These are phyloP conservation scores for Pangasius djambal DNA, from an alignment of 2,797 vertebrate genomes.

Conservation along the genomic window DNA sequence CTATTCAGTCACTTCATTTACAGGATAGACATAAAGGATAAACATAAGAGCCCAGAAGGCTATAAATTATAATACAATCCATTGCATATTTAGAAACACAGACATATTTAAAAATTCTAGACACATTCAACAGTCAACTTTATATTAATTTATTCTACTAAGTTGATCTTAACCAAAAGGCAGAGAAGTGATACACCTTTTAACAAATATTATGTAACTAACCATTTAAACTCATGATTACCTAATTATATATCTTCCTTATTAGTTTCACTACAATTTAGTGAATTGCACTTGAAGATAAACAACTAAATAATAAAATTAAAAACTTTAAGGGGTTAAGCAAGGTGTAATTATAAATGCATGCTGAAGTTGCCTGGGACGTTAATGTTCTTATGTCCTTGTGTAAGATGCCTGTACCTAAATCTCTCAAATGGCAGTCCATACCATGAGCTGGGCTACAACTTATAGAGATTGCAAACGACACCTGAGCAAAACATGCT, in stretches of 20 bases:
- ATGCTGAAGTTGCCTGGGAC: constrained; percentile 1
- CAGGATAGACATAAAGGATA: background rate
- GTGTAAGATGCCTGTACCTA: background rate
- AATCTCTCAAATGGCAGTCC: constrained; percentile 22
- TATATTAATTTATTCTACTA: background rate
- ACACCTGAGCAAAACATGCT: background rate
- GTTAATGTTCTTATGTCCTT: constrained; percentile 10
- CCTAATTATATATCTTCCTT: background rate
- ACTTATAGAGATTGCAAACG: background rate
- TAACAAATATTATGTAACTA: background rate
- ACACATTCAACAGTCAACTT: background rate
- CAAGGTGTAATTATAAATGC: background rate
- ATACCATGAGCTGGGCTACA: background rate
- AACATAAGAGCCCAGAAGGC: background rate
- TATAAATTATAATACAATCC: background rate
- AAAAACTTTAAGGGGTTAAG: background rate
- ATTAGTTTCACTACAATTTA: background rate
- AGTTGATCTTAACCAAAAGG: background rate
- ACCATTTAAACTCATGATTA: background rate
- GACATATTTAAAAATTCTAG: background rate
- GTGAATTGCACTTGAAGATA: background rate
- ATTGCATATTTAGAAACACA: background rate
- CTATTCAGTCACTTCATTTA: background rate
- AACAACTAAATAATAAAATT: background rate
- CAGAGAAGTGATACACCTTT: background rate